Evolutionary conservation across 2,888 invertebrate genomes (phyloP).

Genomic region (Ormyrus rosae): DNA sequence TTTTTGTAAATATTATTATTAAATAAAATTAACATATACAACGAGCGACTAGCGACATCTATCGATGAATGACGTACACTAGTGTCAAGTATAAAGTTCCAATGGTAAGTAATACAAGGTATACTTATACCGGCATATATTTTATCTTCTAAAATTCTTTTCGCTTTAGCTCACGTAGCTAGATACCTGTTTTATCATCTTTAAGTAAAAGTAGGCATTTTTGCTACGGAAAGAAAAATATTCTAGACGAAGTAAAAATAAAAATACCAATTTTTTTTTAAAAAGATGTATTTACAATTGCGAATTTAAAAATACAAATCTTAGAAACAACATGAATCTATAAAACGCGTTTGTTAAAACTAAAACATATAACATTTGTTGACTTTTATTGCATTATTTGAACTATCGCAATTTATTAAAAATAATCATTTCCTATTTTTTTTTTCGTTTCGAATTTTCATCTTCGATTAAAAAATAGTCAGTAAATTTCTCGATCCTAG

Average conservation of each 20-base stretch:
- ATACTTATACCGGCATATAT: background rate
- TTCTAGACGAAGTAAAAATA: slow-evolving; percentile 21
- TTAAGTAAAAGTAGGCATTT: slow-evolving; percentile 4
- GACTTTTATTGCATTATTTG: slow-evolving; percentile 30
- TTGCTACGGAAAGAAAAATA: background rate
- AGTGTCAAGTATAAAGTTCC: background rate
- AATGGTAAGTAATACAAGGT: slow-evolving; percentile 27
- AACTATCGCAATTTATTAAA: slow-evolving; percentile 20
- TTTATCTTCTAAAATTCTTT: background rate
- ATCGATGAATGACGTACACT: background rate
- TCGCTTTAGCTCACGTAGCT: no score
- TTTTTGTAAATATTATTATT: no score
- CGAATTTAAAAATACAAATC: slow-evolving; percentile 32
- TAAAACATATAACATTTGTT: slow-evolving; percentile 42
- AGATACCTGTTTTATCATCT: slow-evolving; percentile 37
- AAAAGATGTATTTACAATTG: slow-evolving; percentile 47
- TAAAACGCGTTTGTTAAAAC: slow-evolving; percentile 37
- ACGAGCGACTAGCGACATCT: slow-evolving; percentile 42
- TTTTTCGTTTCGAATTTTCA: slow-evolving; percentile 28
- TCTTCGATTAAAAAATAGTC: slow-evolving; percentile 24
- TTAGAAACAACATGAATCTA: slow-evolving; percentile 26
- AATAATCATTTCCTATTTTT: slow-evolving; percentile 36
- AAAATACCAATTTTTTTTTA: slow-evolving; percentile 14
- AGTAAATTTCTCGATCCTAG: slow-evolving; percentile 14
- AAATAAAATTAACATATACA: background rate